These are phyloP conservation scores for Julus scanicus DNA, from an alignment of 2,888 invertebrate genomes.

Conservation along the genomic window DNA sequence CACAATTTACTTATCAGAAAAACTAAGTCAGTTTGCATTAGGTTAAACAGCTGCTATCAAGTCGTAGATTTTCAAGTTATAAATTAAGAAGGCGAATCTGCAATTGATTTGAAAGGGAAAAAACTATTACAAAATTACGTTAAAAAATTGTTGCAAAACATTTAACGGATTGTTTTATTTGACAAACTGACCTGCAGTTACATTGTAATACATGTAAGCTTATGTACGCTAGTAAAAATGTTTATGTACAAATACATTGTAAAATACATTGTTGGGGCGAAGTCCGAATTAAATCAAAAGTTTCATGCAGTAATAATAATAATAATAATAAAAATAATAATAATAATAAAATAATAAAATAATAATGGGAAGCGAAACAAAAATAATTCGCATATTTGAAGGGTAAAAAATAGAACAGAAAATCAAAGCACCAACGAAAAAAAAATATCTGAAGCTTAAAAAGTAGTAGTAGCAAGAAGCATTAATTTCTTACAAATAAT, in stretches of 20 bases:
- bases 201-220: not conserved
- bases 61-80: not conserved
- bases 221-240: constrained; percentile 26
- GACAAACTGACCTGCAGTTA: constrained; percentile 20
- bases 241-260: constrained; percentile 17
- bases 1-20: not conserved
- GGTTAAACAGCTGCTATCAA: not conserved
- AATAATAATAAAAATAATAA: too few relatives aligned
- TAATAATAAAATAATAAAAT: not conserved
- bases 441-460: not conserved
- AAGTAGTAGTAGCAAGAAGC: not conserved
- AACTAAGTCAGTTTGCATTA: not conserved
- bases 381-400: not conserved
- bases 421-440: constrained; percentile 7
- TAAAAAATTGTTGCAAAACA: not conserved
- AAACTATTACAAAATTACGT: not conserved
- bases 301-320: too few relatives aligned
- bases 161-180: not conserved
- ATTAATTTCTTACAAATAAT: not conserved
- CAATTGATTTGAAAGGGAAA: not conserved
- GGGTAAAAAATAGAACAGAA: not conserved
- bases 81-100: not conserved
- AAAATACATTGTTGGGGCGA: not conserved
- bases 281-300: constrained; percentile 4
- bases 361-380: not conserved